A percentile compares a stretch with the other conserved stretches of the same genome.
Evolutionary conservation across 2,888 invertebrate species (phyloP).

Genomic region (Meta bourneti): DNA sequence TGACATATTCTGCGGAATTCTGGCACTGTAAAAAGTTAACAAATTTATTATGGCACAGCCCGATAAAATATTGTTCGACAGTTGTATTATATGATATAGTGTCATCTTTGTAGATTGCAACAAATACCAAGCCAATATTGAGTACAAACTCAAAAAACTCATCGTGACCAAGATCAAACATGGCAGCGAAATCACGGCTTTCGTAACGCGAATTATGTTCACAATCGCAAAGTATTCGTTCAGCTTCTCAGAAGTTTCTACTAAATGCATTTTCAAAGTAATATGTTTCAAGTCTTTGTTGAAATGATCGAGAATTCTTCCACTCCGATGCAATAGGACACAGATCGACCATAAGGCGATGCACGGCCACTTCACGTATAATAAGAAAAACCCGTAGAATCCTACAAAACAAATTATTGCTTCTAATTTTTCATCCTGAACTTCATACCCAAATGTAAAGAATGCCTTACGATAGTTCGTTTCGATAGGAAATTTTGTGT

Average conservation of each 20-base stretch:
- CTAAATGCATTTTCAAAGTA: neutral
- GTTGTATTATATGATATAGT: neutral
- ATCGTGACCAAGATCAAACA: neutral
- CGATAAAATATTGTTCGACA: neutral
- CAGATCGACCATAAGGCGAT: neutral
- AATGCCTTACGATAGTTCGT: neutral
- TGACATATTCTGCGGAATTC: neutral
- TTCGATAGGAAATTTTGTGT: neutral
- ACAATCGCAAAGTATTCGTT: neutral
- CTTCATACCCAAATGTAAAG: neutral
- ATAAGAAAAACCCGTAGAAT: neutral
- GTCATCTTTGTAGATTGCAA: neutral
- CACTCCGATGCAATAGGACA: neutral
- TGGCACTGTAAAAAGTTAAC: neutral
- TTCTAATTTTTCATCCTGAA: neutral
- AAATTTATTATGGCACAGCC: neutral
- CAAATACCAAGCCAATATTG: neutral
- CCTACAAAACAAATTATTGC: neutral
- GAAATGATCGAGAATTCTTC: neutral
- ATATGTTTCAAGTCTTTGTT: neutral
- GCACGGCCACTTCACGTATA: neutral
- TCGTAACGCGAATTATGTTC: neutral
- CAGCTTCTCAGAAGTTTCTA: neutral
- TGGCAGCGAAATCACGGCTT: neutral
- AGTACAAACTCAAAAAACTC: neutral